These are phyloP conservation scores for Equus przewalskii DNA, from an alignment of 2,113 vertebrate genomes.

Conservation along the genomic window DNA sequence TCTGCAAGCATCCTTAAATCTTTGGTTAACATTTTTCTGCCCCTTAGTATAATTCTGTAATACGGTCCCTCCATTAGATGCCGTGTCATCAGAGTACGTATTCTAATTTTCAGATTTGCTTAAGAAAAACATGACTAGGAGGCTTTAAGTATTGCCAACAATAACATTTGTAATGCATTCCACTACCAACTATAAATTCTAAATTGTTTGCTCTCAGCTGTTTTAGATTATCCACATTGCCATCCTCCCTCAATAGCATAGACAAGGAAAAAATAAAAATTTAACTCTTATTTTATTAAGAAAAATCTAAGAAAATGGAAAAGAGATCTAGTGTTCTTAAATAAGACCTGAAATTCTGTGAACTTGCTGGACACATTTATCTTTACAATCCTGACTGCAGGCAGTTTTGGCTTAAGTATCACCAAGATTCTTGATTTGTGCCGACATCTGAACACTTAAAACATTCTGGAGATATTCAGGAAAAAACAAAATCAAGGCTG, in stretches of 20 bases:
- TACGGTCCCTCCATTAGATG: background rate
- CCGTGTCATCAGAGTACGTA: background rate
- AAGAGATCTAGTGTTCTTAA: background rate
- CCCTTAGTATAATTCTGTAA: background rate
- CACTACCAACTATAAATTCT: slow-evolving; percentile 24
- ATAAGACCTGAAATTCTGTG: background rate
- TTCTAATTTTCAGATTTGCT: slow-evolving; percentile 71
- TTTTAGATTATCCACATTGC: slow-evolving; percentile 28
- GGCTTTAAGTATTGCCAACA: slow-evolving; percentile 25
- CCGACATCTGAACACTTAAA: slow-evolving; percentile 42
- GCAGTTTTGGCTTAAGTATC: background rate
- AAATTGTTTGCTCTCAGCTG: background rate
- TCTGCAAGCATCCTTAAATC: background rate
- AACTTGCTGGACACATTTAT: slow-evolving; percentile 21
- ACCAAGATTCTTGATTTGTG: slow-evolving; percentile 35
- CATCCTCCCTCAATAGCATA: background rate
- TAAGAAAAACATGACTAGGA: slow-evolving; percentile 31
- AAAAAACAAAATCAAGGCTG: background rate
- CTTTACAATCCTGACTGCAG: slow-evolving; percentile 47
- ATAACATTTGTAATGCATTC: slow-evolving; percentile 53
- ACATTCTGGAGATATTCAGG: background rate
- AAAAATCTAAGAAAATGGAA: background rate
- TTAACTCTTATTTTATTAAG: background rate
- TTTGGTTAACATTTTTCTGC: background rate
- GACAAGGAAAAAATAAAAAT: background rate